Percentiles rank a stretch among this genome's conserved stretches.
phyloP scores from a whole-genome alignment of 2,113 vertebrate species.

The Pan troglodytes region NHGRI_mPanTro3-v2.1_pri NC_072408.2:57345501-57346000 shows the following conservation, averaged over 20 bases:
- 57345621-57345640: neutral
- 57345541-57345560: neutral
- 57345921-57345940: neutral
- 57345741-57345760: neutral
- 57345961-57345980: neutral
- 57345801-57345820: neutral
- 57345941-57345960: neutral
- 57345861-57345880: neutral
- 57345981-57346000: neutral
- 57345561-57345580: neutral
- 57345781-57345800: neutral
- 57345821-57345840: neutral
- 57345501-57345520: neutral
- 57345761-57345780: constrained; percentile 2
- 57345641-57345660: neutral
- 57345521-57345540: neutral
- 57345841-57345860: neutral
- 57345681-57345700: neutral
- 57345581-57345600: neutral
- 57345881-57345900: neutral
- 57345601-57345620: neutral
- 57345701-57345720: neutral
- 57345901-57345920: neutral
- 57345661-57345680: neutral
- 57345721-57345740: neutral